These are phyloP conservation scores for Myripristis murdjan DNA, from an alignment of 2,797 vertebrate species.

Conservation along the genomic window DNA sequence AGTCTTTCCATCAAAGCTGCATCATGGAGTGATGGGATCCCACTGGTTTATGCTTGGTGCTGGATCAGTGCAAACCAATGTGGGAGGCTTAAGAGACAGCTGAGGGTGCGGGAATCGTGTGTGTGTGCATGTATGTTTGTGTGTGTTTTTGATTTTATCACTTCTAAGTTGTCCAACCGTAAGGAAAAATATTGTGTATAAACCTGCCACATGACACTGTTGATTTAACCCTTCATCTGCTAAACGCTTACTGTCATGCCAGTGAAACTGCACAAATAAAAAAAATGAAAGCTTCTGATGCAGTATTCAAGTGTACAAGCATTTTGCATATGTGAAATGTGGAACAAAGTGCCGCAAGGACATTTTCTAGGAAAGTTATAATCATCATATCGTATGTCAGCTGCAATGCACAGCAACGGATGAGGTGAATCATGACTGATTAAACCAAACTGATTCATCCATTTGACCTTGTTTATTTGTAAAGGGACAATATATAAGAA, in stretches of 20 bases:
- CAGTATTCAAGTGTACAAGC: too few species aligned
- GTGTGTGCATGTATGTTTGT: not conserved
- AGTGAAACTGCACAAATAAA: not conserved
- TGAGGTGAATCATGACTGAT: slow-evolving; percentile 32
- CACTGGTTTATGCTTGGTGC: slow-evolving; percentile 22
- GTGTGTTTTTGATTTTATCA: not conserved
- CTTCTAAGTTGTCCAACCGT: slow-evolving; percentile 6
- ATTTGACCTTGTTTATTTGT: too few species aligned
- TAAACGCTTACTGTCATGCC: not conserved
- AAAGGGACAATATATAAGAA: too few species aligned
- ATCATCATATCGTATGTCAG: slow-evolving; percentile 3
- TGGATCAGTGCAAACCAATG: slow-evolving; percentile 21
- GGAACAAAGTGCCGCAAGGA: not conserved
- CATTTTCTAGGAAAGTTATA: slow-evolving; percentile 3
- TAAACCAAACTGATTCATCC: slow-evolving; percentile 6
- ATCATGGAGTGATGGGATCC: slow-evolving; percentile 15
- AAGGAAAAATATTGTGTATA: too few species aligned
- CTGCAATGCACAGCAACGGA: not conserved
- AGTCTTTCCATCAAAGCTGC: slow-evolving; percentile 49
- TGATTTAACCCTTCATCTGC: slow-evolving; percentile 12
- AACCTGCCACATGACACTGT: not conserved
- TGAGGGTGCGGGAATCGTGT: slow-evolving; percentile 8
- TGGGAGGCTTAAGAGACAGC: slow-evolving; percentile 29
- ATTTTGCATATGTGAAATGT: too few species aligned
- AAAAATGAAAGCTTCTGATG: too few species aligned